Base-by-base conservation (phyloP, 2,888 invertebrate species). In the Ophioninae sp. region DNA sequence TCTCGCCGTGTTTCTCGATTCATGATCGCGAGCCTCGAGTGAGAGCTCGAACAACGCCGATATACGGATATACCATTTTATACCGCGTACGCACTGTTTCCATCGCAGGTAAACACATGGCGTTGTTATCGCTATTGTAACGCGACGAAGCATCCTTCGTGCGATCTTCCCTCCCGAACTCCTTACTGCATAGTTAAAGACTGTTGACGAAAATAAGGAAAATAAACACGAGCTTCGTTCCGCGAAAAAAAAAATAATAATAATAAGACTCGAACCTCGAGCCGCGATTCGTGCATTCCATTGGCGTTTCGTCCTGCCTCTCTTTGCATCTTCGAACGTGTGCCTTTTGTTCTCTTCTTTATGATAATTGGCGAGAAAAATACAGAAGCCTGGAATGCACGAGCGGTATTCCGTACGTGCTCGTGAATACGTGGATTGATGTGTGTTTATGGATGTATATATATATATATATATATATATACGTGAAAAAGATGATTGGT, bases 21-120 rank as follows among this genome's bases (percentile, higher is more conserved):
- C 68, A 70, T 68, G 67, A 73, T 44, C 70, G 44, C 21, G 17
- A 56, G 65, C 73, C 50, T 50, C 61, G 70, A 65, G 65, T 50
- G 81, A 72, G 72, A 76, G 75, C 74, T 65, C 75, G 59, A 81
- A 77, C 82, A 85, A 78, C 82, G 80, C 69, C 75, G 62, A 85
- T 83, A 85, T 73, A 64, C 6, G 37, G 8, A 64, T 30, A n/a
- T 30, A 67, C 5, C 65, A 7, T 13, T 74, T 62, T 39, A 69
- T 68, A 17, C 7, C 13, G 57, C 59, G 50, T 56, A 61, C 41
- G 70, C 59, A 69, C 78, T 44, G 10, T 17, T 5, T 17, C 0
- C 17, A 13, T 17, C 17, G 13, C 77, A 82, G 79, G 80, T 80
- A 85, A 85, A 85, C 80, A 82, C 79, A 17, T 50, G 80, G 41